phyloP scores from a whole-genome alignment of 2,797 vertebrate species.

The Tapera naevia region DNA sequence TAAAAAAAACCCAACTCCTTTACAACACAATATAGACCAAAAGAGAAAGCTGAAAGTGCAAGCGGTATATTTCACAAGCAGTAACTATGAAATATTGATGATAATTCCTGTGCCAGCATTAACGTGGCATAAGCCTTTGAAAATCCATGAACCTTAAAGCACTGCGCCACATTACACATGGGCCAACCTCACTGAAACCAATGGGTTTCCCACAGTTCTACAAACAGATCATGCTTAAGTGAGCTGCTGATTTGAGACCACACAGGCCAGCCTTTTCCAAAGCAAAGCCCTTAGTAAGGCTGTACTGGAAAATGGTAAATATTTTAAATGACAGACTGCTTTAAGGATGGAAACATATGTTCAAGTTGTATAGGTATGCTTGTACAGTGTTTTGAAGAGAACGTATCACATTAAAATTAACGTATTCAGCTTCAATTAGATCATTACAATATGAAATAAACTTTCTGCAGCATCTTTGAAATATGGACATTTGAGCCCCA shows the following conservation, averaged over 20 bases:
- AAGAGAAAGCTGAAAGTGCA: neutral
- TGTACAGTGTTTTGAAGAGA: neutral
- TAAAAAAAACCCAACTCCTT: neutral
- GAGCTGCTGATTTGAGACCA: neutral
- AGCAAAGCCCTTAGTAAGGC: neutral
- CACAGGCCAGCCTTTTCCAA: neutral
- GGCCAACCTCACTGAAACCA: neutral
- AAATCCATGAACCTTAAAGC: neutral
- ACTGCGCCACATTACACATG: fast-evolving
- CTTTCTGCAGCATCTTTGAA: neutral
- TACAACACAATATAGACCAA: neutral
- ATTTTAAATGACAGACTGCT: neutral
- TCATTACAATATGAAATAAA: neutral
- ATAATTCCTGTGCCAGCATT: neutral
- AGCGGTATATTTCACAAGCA: neutral
- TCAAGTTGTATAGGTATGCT: neutral
- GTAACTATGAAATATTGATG: neutral
- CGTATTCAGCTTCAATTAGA: neutral
- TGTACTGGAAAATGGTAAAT: neutral
- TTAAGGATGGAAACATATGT: neutral
- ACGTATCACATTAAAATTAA: neutral
- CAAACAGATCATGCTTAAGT: neutral
- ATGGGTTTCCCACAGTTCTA: neutral
- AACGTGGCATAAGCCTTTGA: neutral
- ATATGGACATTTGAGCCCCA: neutral